phyloP scores from a whole-genome alignment of 2,113 vertebrate species.

The Glaucidium brasilianum region DNA sequence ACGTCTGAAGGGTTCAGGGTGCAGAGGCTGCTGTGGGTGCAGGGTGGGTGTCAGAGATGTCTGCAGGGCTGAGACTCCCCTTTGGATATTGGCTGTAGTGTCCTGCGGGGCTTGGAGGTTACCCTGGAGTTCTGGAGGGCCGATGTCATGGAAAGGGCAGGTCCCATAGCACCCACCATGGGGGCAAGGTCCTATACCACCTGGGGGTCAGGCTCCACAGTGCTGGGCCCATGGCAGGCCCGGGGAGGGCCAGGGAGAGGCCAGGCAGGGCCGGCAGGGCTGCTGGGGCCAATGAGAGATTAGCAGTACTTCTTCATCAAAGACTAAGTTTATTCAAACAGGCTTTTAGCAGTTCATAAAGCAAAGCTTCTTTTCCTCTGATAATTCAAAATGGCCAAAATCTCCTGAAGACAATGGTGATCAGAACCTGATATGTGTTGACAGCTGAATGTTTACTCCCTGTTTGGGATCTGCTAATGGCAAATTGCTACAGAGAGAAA shows the following conservation, averaged over 20 bases:
- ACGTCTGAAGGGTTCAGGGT: neutral
- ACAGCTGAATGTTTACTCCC: neutral
- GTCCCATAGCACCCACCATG: neutral
- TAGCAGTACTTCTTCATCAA: neutral
- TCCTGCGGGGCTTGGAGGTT: neutral
- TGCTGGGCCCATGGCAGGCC: neutral
- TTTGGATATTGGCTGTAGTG: neutral
- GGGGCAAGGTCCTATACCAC: neutral
- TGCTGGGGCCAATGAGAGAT: neutral
- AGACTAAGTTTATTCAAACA: neutral
- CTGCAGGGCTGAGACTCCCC: neutral
- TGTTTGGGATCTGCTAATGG: neutral
- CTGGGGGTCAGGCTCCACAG: rapidly evolving
- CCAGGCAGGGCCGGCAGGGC: neutral
- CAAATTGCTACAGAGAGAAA: neutral
- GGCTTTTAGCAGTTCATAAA: neutral
- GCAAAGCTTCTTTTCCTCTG: neutral
- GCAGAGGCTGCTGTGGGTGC: neutral
- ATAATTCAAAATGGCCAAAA: neutral
- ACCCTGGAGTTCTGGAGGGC: neutral
- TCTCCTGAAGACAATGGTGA: neutral
- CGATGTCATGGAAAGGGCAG: neutral
- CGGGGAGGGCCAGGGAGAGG: rapidly evolving
- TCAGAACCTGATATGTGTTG: neutral
- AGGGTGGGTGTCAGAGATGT: neutral